Conservation (phyloP, 2,113 vertebrate genomes). For the Ictalurus furcatus region DNA sequence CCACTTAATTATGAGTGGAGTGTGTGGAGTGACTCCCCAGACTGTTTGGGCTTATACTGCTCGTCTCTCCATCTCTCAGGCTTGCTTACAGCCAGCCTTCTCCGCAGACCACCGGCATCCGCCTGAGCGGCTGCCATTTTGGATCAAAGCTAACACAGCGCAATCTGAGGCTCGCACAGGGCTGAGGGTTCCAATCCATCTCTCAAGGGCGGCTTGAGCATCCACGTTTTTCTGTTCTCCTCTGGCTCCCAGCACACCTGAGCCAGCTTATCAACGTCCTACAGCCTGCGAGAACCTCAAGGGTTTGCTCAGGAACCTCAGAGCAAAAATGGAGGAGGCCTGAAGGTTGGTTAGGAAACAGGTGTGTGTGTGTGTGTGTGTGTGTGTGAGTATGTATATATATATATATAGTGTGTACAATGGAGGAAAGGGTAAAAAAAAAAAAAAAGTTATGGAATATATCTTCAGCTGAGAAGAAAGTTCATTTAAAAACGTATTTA, state of each 20-base stretch:
- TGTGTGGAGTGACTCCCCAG: not conserved
- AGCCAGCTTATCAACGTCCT: constrained; percentile 7
- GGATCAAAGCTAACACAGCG: constrained; percentile 31
- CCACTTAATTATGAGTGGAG: not conserved
- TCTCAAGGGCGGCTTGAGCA: not conserved
- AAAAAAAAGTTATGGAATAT: not conserved
- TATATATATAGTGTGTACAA: not conserved
- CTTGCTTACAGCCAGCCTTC: constrained; percentile 6
- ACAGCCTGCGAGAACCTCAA: constrained; percentile 16
- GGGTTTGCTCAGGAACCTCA: constrained; percentile 9
- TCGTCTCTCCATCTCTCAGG: not conserved
- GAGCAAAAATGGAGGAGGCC: constrained; percentile 25
- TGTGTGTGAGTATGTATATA: too few species aligned
- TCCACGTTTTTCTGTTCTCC: not conserved
- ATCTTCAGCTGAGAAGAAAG: not conserved
- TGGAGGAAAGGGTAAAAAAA: not conserved
- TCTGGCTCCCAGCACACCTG: not conserved
- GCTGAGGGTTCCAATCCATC: not conserved
- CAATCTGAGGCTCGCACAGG: constrained; percentile 30
- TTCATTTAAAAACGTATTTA: not conserved
- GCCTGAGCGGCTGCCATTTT: constrained; percentile 31
- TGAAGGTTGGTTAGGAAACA: not conserved
- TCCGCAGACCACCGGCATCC: not conserved
- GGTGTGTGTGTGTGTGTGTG: not conserved
- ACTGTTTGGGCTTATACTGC: constrained; percentile 14